A percentile compares a stretch with the other conserved stretches of the same genome.
phyloP scores from a whole-genome alignment of 2,888 invertebrate species.

The Prenolepis imparis region DNA sequence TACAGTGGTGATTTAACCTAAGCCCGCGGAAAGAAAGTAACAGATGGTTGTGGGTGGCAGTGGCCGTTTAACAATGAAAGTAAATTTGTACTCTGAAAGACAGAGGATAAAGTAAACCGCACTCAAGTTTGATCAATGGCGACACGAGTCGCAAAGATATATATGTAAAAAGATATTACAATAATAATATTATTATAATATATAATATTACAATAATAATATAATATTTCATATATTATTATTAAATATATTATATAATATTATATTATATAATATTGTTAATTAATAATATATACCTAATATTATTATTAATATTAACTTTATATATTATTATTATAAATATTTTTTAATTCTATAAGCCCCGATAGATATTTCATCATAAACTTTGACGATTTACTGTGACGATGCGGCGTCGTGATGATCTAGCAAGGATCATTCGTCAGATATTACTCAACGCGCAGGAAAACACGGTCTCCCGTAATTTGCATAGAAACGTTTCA shows the following conservation, averaged over 20 bases:
- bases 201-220: too few species aligned
- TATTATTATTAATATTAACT: too few species aligned
- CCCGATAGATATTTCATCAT: background rate
- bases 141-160: background rate
- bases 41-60: constrained; percentile 81
- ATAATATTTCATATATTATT: too few species aligned
- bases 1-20: constrained; percentile 76
- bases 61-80: constrained; percentile 78
- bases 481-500: constrained; percentile 53
- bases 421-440: constrained; percentile 25
- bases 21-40: constrained; percentile 79
- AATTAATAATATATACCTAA: too few species aligned
- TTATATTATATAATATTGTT: too few species aligned
- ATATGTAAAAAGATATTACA: background rate
- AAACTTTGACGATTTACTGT: background rate
- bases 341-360: background rate
- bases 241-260: too few species aligned
- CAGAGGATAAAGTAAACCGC: constrained; percentile 49
- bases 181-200: too few species aligned
- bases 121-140: constrained; percentile 58
- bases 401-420: background rate
- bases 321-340: too few species aligned
- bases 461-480: constrained; percentile 17
- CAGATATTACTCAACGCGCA: constrained; percentile 39
- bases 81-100: constrained; percentile 49